phyloP scores from a whole-genome alignment of 2,888 invertebrate species.

The Orthonevra nobilis region DNA sequence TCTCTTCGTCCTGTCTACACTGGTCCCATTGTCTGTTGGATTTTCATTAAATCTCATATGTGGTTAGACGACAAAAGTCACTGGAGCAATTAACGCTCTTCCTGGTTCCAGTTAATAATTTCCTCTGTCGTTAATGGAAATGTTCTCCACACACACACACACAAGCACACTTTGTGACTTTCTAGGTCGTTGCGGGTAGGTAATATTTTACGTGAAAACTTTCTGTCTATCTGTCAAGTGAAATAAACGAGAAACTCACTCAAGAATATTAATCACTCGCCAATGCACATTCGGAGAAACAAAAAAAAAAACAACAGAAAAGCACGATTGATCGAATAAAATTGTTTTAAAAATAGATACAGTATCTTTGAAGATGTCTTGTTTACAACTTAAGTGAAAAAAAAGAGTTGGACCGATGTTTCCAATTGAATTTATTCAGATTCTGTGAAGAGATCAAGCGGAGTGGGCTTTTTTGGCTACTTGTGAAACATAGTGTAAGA shows the following conservation, averaged over 20 bases:
- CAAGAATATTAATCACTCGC: conserved; percentile 14
- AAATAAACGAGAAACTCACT: background rate
- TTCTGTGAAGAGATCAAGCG: conserved; percentile 18
- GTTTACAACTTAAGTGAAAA: background rate
- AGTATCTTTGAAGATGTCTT: background rate
- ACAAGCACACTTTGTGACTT: too few species aligned
- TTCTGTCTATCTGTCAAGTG: conserved; percentile 7
- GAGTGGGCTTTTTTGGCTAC: conserved; percentile 22
- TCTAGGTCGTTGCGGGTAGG: conserved; percentile 14
- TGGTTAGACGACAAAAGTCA: conserved; percentile 68
- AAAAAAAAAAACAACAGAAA: background rate
- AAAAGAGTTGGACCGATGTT: background rate
- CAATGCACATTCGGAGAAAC: conserved; percentile 8
- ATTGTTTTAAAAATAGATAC: conserved; percentile 34
- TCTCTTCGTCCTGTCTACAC: conserved; percentile 8
- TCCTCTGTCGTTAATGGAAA: conserved; percentile 67
- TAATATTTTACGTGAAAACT: conserved; percentile 26
- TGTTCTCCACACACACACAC: conserved; percentile 25
- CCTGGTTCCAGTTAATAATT: conserved; percentile 68
- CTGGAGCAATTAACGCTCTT: conserved; percentile 68
- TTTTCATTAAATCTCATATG: conserved; percentile 67
- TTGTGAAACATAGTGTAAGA: conserved; percentile 13
- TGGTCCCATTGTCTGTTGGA: conserved; percentile 35
- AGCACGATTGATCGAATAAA: conserved; percentile 27
- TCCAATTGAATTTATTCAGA: conserved; percentile 49